Percentiles rank a stretch among this genome's conserved stretches.
These are phyloP conservation scores for Electrona antarctica DNA, from an alignment of 2,113 vertebrate species.

Conservation along the genomic window DNA sequence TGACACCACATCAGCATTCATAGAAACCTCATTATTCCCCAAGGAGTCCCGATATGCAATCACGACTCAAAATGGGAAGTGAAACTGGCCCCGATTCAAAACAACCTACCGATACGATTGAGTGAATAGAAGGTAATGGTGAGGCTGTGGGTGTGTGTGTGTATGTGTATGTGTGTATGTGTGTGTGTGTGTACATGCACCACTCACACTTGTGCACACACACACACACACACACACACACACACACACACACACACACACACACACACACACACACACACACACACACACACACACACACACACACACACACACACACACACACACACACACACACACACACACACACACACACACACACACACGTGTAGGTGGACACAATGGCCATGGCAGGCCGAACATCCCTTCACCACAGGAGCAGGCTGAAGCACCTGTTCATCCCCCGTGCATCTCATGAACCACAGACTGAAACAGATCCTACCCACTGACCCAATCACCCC, in stretches of 20 bases:
- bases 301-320: too few species aligned
- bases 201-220: too few species aligned
- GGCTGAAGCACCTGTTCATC: constrained; percentile 70
- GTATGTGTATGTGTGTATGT: neutral
- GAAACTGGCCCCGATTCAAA: constrained; percentile 12
- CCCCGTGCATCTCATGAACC: constrained; percentile 46
- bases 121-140: neutral
- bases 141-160: neutral
- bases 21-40: constrained; percentile 38
- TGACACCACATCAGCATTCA: constrained; percentile 26
- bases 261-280: too few species aligned
- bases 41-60: constrained; percentile 18
- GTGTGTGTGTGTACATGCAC: too few species aligned
- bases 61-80: neutral
- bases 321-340: too few species aligned
- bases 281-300: too few species aligned
- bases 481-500: constrained; percentile 55
- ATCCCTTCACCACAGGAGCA: constrained; percentile 55
- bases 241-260: too few species aligned
- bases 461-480: constrained; percentile 50
- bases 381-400: constrained; percentile 18
- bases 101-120: constrained; percentile 28
- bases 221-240: too few species aligned
- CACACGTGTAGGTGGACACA: neutral
- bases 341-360: too few species aligned